Percentiles rank a stretch among this genome's conserved stretches.
These are phyloP conservation scores for Riptortus pedestris DNA, from an alignment of 1,140 invertebrate species.

Conservation along the genomic window DNA sequence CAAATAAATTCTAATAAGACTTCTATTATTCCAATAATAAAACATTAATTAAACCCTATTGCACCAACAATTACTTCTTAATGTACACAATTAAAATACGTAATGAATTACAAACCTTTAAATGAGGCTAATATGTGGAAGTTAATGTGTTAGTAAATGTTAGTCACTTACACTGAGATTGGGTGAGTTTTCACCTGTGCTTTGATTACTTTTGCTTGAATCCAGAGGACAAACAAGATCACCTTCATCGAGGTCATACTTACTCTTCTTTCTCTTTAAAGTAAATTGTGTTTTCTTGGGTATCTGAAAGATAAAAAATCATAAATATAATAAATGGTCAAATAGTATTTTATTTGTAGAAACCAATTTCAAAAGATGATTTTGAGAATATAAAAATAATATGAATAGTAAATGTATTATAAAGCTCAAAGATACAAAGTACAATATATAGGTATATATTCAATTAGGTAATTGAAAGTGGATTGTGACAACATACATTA, in stretches of 20 bases:
- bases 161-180: slow-evolving; percentile 27
- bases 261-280: slow-evolving; percentile 74
- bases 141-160: slow-evolving; percentile 14
- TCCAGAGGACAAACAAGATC: slow-evolving; percentile 77
- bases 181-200: slow-evolving; percentile 26
- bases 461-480: too few relatives aligned
- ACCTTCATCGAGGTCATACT: slow-evolving; percentile 67
- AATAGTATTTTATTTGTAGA: too few relatives aligned
- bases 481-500: too few relatives aligned
- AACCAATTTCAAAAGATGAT: too few relatives aligned
- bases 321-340: slow-evolving; percentile 4
- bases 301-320: slow-evolving; percentile 47
- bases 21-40: too few relatives aligned
- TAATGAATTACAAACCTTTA: too few relatives aligned
- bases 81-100: too few relatives aligned
- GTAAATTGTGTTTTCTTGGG: slow-evolving; percentile 83
- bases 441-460: too few relatives aligned
- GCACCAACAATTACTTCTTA: too few relatives aligned
- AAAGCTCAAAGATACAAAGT: neutral
- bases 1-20: too few relatives aligned
- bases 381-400: neutral
- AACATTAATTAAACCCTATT: too few relatives aligned
- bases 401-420: neutral
- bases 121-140: neutral
- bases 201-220: slow-evolving; percentile 12